Conservation (phyloP, 2,888 invertebrate genomes). For the Drosophila anomelani region DNA sequence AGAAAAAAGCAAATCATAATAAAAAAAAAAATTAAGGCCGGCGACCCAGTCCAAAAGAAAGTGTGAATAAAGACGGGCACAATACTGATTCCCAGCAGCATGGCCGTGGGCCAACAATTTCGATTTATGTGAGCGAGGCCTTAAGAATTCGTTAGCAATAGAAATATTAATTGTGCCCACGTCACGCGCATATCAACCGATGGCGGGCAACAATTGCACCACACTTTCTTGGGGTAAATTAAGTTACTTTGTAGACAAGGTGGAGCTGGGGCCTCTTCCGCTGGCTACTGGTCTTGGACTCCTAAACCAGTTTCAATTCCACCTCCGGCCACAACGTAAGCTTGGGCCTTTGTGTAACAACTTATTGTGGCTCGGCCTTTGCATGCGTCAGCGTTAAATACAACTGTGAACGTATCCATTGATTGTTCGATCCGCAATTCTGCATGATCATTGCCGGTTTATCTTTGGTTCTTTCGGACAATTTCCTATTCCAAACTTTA, state of each 20-base stretch:
- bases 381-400: constrained; percentile 77
- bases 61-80: constrained; percentile 77
- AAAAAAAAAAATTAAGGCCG: constrained; percentile 35
- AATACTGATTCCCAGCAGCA: constrained; percentile 70
- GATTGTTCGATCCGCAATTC: constrained; percentile 68
- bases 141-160: constrained; percentile 57
- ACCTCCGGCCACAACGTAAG: not conserved
- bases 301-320: constrained; percentile 29
- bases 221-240: constrained; percentile 65
- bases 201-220: constrained; percentile 27
- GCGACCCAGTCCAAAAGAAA: constrained; percentile 58
- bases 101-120: constrained; percentile 60
- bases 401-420: constrained; percentile 78
- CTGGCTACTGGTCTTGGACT: constrained; percentile 73
- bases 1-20: constrained; percentile 75
- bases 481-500: constrained; percentile 64
- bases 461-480: constrained; percentile 63
- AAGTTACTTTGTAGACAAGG: constrained; percentile 73
- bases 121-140: constrained; percentile 1
- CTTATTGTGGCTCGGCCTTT: constrained; percentile 38
- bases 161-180: constrained; percentile 77
- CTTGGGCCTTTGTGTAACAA: constrained; percentile 45
- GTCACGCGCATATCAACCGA: constrained; percentile 72
- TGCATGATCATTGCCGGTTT: constrained; percentile 76
- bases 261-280: constrained; percentile 52